Base-by-base conservation (phyloP, 2,888 invertebrate species). In the Pristionchus exspectatus region DNA sequence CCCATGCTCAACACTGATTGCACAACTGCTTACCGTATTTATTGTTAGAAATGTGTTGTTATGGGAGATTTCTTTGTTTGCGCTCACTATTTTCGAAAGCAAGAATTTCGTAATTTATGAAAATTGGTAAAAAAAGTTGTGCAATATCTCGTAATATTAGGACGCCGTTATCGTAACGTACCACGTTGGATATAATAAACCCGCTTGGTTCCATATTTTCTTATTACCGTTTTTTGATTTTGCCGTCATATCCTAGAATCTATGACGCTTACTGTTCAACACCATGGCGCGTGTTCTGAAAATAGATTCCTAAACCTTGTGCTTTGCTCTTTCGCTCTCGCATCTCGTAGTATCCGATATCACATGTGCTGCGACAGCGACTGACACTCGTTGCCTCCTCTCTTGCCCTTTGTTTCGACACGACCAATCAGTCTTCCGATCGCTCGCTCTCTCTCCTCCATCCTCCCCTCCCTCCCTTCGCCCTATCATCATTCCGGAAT, bases 401-500 rank as follows among this genome's bases (percentile, higher is more conserved):
- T 0, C n/a, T 27, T 81, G 81, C 27, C 81, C 81, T 81, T 81
- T 81, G 81, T 50, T 81, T 50, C 44, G 50, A 81, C 81, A 81
- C 0, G 16, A 14, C 16, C 50, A 81, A 81, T 81, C 81, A 81
- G 81, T 81, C 81, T 33, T 33, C 69, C 33, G 14, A 59, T 66
- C 66, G 21, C 66, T 3, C 72, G 33, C 72, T 9, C 44, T 74
- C 38, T 21, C 74, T 33, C 33, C 38, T 14, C 18, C 74, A 0
- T 38, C 38, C 50, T 18, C 50, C 50, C 77, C n/a, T 38, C 38
- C 69, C n/a, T 27, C 74, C 14, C 44, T 7, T 21, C 27, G 44
- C 81, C 81, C 81, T 27, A 81, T 81, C 81, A 74, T 33, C 7
- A 27, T 30, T 81, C 81, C 33, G 81, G 81, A 81, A 81, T 81